Evolutionary conservation across 2,113 vertebrate species (phyloP).

Genomic region (Psephotus haematonotus): DNA sequence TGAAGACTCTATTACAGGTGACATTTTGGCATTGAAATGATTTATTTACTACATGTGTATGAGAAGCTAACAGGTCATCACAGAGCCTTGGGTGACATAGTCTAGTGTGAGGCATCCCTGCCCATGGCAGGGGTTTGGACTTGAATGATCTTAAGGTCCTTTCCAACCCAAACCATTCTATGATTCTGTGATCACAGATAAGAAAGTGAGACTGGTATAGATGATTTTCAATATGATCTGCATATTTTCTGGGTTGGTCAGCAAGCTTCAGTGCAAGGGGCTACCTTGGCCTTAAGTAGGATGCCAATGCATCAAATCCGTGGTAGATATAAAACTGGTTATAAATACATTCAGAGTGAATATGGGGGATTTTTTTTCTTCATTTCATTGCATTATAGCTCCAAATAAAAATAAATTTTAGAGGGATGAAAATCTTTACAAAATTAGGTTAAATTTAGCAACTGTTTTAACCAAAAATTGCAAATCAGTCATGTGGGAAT

Average conservation of each 20-base stretch:
- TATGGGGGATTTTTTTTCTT: fast-evolving
- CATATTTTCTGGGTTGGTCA: neutral
- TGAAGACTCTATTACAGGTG: neutral
- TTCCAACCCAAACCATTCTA: neutral
- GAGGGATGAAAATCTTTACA: neutral
- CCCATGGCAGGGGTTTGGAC: neutral
- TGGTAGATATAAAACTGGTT: neutral
- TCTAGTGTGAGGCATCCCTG: neutral
- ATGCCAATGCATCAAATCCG: neutral
- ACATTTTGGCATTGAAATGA: neutral
- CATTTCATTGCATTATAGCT: neutral
- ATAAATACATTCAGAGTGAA: neutral
- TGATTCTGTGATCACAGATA: neutral
- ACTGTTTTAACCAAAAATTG: neutral
- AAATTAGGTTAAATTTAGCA: neutral
- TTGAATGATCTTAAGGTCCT: neutral
- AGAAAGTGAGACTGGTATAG: neutral
- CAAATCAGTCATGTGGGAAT: neutral
- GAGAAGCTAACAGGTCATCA: neutral
- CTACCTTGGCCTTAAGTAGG: neutral
- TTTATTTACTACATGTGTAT: neutral
- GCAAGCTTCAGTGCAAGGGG: neutral
- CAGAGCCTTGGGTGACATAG: neutral
- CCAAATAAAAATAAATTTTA: neutral
- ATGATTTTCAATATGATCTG: neutral